These are phyloP conservation scores for Conus ventricosus DNA, from an alignment of 1,140 invertebrate species.

Conservation along the genomic window DNA sequence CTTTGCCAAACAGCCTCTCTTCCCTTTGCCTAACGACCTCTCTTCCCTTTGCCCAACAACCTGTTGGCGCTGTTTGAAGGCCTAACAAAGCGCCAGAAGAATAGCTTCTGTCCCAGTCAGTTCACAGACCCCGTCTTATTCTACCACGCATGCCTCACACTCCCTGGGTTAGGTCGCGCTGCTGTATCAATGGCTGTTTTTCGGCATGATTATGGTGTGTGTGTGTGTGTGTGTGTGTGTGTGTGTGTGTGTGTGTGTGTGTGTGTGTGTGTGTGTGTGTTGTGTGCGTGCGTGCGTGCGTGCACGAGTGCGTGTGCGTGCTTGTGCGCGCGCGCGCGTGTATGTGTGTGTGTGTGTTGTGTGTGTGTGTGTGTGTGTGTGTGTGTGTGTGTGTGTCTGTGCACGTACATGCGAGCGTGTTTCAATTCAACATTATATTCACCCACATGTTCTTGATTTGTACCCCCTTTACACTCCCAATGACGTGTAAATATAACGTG, in stretches of 20 bases:
- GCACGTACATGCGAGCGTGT: background rate
- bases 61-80: no score
- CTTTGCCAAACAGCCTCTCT: no score
- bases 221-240: background rate
- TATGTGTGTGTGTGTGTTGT: background rate
- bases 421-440: background rate
- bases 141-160: no score
- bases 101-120: no score
- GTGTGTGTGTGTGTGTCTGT: background rate
- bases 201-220: background rate
- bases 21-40: no score
- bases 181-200: background rate
- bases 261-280: background rate
- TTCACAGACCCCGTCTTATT: no score
- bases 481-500: no score
- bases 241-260: background rate
- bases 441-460: background rate
- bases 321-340: background rate
- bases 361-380: no score
- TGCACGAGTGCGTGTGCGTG: background rate
- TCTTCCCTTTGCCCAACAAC: no score
- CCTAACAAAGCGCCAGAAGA: no score
- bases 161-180: no score
- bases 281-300: no score
- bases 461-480: background rate